Evolutionary conservation across 2,888 invertebrate genomes (phyloP).

Genomic region (Willowsia nigromaculata): DNA sequence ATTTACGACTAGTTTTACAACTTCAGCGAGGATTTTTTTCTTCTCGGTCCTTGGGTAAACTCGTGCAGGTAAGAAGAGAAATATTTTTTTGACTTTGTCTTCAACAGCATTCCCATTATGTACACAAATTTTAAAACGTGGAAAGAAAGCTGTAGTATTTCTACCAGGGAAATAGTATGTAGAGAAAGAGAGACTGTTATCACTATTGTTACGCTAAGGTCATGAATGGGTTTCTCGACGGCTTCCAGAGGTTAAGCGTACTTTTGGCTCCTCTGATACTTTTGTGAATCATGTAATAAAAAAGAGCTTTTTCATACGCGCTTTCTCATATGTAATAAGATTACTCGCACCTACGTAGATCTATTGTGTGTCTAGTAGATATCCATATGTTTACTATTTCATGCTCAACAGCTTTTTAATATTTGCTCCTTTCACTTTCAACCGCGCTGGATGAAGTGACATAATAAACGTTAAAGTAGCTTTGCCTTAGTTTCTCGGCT

Average conservation of each 20-base stretch:
- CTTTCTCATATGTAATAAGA: not conserved
- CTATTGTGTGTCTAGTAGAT: not conserved
- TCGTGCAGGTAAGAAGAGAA: conserved; percentile 42
- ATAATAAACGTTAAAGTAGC: not conserved
- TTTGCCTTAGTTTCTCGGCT: not conserved
- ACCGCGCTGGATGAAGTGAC: not conserved
- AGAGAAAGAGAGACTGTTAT: not conserved
- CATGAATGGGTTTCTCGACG: not conserved
- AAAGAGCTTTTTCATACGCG: too few species aligned
- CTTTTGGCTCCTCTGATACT: not conserved
- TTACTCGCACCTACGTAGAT: not conserved
- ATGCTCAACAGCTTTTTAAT: conserved; percentile 12
- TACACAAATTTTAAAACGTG: conserved; percentile 20
- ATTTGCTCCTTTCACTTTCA: not conserved
- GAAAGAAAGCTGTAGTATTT: not conserved
- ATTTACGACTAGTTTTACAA: conserved; percentile 48
- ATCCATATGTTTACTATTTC: not conserved
- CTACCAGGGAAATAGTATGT: not conserved
- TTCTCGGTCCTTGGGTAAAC: not conserved
- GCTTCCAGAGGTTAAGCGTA: not conserved
- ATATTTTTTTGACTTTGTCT: conserved; percentile 20
- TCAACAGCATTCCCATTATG: not conserved
- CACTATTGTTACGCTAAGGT: not conserved
- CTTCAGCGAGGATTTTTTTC: not conserved
- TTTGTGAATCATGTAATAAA: conserved; percentile 32